These are phyloP conservation scores for Mamestra configurata DNA, from an alignment of 1,140 invertebrate genomes.

Conservation along the genomic window DNA sequence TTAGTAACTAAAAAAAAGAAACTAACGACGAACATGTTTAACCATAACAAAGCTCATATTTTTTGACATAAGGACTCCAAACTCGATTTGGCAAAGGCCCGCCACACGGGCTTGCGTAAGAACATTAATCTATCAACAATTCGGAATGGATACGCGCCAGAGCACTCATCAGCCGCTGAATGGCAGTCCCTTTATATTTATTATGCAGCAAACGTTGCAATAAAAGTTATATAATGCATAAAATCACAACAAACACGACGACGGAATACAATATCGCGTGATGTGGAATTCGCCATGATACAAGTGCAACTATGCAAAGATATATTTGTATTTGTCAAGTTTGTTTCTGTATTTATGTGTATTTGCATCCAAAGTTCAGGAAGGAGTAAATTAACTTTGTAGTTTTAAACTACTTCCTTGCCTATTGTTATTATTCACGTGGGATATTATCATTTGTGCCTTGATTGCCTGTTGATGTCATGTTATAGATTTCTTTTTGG, in stretches of 20 bases:
- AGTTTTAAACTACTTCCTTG: no score
- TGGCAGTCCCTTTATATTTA: not conserved
- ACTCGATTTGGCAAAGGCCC: not conserved
- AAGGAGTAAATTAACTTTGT: no score
- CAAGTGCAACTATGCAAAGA: conserved; percentile 5
- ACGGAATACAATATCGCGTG: conserved; percentile 23
- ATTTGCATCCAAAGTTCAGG: no score
- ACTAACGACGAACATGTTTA: not conserved
- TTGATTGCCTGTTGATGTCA: no score
- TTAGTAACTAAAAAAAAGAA: no score
- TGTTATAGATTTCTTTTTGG: no score
- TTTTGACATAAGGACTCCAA: not conserved
- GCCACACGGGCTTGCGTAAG: not conserved
- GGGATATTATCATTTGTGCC: no score
- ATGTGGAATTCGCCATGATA: not conserved
- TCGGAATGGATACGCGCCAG: not conserved
- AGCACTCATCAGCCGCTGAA: not conserved
- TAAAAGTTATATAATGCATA: conserved; percentile 21
- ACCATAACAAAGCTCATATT: not conserved
- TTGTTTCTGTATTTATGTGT: not conserved
- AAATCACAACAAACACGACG: conserved; percentile 12
- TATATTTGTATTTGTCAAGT: conserved; percentile 6
- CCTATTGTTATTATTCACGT: no score
- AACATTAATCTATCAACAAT: not conserved
- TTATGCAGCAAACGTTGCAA: conserved; percentile 6